Conservation (phyloP, 2,888 invertebrate species). For the Clunio marinus region DNA sequence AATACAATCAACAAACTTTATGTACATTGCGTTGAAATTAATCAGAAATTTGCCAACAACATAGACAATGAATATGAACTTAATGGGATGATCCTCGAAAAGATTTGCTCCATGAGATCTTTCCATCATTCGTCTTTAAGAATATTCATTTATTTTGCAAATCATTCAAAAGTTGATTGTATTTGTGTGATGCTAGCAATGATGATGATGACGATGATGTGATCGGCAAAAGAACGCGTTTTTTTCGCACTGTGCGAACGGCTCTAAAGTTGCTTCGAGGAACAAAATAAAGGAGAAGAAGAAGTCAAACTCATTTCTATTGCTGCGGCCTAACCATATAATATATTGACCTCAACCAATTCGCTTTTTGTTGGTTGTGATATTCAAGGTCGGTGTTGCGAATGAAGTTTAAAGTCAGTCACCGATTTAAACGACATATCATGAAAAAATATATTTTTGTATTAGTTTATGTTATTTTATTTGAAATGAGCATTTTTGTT, state of each 20-base stretch:
- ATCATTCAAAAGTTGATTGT: background rate
- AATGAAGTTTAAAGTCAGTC: background rate
- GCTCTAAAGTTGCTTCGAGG: too few species aligned
- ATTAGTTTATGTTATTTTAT: background rate
- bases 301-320: background rate
- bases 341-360: constrained; percentile 3
- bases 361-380: too few species aligned
- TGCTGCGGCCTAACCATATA: background rate
- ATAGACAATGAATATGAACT: too few species aligned
- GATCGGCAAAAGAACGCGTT: constrained; percentile 4
- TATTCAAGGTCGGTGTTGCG: background rate
- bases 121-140: background rate
- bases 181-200: background rate
- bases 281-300: background rate
- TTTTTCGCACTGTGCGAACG: constrained; percentile 7
- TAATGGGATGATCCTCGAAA: too few species aligned
- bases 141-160: background rate
- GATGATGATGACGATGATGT: too few species aligned
- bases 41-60: too few species aligned
- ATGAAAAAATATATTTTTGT: too few species aligned
- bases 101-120: too few species aligned
- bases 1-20: constrained; percentile 4
- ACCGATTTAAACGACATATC: background rate
- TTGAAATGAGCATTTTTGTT: too few species aligned
- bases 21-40: too few species aligned